phyloP scores from a whole-genome alignment of 2,113 vertebrate genomes.

The Potamarius usumacintae region DNA sequence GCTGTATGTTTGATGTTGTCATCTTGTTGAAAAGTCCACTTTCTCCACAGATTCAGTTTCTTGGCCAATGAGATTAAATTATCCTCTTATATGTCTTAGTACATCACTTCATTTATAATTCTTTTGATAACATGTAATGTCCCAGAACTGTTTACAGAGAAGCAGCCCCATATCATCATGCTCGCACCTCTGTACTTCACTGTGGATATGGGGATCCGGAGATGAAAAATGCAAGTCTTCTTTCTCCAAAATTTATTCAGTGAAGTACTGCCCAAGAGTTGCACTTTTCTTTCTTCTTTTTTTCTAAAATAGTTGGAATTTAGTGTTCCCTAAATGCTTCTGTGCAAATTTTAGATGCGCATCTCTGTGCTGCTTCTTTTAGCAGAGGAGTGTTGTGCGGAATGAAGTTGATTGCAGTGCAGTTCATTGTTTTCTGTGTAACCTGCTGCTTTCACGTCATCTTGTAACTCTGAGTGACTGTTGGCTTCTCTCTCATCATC shows the following conservation, averaged over 20 bases:
- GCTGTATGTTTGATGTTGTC: background rate
- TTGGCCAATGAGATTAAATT: background rate
- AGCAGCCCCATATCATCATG: background rate
- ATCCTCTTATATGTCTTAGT: background rate
- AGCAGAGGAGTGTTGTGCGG: background rate
- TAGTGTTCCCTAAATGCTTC: background rate
- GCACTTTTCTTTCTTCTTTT: background rate
- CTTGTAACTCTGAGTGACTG: background rate
- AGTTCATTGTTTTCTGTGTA: background rate
- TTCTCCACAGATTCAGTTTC: background rate
- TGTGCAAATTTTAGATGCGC: background rate
- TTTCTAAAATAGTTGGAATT: too few relatives aligned
- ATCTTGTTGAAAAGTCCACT: background rate
- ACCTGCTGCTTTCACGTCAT: background rate
- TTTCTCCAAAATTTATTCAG: background rate
- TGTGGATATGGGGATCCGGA: background rate
- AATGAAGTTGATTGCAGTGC: background rate
- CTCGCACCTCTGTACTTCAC: background rate
- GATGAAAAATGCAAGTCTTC: background rate
- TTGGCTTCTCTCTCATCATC: background rate
- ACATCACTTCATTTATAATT: background rate
- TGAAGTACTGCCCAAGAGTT: background rate
- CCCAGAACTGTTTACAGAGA: background rate
- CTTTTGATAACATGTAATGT: background rate
- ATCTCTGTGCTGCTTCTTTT: background rate